Evolutionary conservation across 2,797 vertebrate genomes (phyloP).

Genomic region (Phalanger gymnotis): DNA sequence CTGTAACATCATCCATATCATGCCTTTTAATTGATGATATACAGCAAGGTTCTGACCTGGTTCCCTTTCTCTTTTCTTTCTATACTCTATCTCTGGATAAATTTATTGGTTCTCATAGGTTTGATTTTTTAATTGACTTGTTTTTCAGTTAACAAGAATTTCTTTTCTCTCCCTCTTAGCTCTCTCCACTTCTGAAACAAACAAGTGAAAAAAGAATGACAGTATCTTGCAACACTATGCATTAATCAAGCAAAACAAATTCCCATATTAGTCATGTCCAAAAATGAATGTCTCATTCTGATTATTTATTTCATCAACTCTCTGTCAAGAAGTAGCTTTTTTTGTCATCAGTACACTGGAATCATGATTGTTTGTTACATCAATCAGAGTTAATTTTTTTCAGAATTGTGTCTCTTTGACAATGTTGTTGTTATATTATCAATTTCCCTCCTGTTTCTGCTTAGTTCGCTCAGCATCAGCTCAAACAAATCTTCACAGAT

Average conservation of each 20-base stretch:
- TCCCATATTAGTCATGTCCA: background rate
- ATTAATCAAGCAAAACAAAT: background rate
- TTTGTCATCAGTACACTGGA: background rate
- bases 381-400: background rate
- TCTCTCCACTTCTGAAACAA: background rate
- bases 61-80: background rate
- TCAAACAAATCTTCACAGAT: background rate
- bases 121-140: background rate
- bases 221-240: background rate
- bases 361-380: background rate
- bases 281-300: background rate
- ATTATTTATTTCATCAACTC: background rate
- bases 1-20: background rate
- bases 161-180: background rate
- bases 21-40: background rate
- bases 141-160: background rate
- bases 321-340: background rate
- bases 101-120: background rate
- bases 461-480: background rate
- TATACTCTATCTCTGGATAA: background rate
- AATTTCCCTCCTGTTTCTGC: background rate
- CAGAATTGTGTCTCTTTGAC: background rate
- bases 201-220: background rate
- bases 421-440: background rate
- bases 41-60: background rate